Conservation (phyloP, 2,113 vertebrate species). For the Laterallus jamaicensis region DNA sequence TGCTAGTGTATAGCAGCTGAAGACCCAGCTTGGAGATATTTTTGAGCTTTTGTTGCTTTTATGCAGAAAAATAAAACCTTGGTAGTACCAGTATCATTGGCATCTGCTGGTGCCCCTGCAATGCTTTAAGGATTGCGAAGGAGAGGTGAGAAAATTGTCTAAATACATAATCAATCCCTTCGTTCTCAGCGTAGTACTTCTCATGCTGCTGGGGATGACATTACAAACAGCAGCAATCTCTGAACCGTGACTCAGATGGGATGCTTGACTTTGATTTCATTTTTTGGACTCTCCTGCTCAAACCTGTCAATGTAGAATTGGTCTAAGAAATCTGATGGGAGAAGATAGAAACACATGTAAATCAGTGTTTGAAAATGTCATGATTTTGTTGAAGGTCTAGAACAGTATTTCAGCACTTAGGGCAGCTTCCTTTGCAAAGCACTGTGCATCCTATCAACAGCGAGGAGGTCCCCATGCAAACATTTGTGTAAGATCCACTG, state of each 20-base stretch:
- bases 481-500: background rate
- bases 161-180: background rate
- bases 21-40: background rate
- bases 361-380: background rate
- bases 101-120: background rate
- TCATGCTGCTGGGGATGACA: background rate
- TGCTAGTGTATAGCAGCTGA: background rate
- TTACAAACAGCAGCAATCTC: background rate
- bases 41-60: background rate
- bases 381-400: background rate
- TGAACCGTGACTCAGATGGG: background rate
- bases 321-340: background rate
- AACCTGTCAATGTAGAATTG: background rate
- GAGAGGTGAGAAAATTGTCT: background rate
- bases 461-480: background rate
- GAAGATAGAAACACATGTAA: background rate
- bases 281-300: background rate
- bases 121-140: background rate
- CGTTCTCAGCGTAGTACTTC: background rate
- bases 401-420: background rate
- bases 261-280: background rate
- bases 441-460: accelerated
- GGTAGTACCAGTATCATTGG: background rate
- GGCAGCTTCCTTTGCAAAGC: background rate
- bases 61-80: background rate